Evolutionary conservation across 2,797 vertebrate genomes (phyloP), one percentile per base, ranked within the genome.

Genomic region (Lithobates sylvaticus): DNA sequence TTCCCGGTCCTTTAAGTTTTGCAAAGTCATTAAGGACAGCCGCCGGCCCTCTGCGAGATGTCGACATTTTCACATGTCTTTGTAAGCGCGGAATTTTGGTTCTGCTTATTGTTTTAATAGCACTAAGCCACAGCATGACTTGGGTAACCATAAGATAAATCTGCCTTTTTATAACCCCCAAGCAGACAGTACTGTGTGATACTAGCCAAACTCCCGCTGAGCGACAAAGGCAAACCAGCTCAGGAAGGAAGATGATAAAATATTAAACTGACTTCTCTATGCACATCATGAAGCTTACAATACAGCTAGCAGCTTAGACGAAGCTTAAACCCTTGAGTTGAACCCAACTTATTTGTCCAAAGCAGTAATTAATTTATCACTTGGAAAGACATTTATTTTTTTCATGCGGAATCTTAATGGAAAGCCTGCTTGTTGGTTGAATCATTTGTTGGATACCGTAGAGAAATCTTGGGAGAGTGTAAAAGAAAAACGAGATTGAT

Each of bases 361-460:
- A 74, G n/a, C 68, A 61, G 78, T 85, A 82, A 78, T 78, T 85
- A 42, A 83, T 85, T 85, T 82, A 85, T 84, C 87, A 88, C 32
- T 58, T 58, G 74, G 83, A 77, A 85, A 74, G 42, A 36, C 42
- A 27, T 27, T 84, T 70, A n/a, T 75, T 50, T 84, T 47, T 84
- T 77, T 78, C 79, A 69, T 42, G 29, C 26, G 42, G 58, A 88
- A 84, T 77, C 78, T 36, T 73, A 73, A 77, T 88, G 54, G 74
- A 82, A 86, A 76, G 72, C 27, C 65, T 64, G 73, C 83, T 81
- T 72, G 73, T 47, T 85, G 78, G 78, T 82, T 76, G 36, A 82
- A 85, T 85, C 74, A 78, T 78, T 85, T 77, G 73, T 77, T 73
- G 39, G 78, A 70, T 61, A 44, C 83, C 83, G 54, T 82, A 36